Percentiles rank a stretch among this genome's conserved stretches.
These are phyloP conservation scores for Hemicrepidius hirtus DNA, from an alignment of 2,888 invertebrate species.

Conservation along the genomic window DNA sequence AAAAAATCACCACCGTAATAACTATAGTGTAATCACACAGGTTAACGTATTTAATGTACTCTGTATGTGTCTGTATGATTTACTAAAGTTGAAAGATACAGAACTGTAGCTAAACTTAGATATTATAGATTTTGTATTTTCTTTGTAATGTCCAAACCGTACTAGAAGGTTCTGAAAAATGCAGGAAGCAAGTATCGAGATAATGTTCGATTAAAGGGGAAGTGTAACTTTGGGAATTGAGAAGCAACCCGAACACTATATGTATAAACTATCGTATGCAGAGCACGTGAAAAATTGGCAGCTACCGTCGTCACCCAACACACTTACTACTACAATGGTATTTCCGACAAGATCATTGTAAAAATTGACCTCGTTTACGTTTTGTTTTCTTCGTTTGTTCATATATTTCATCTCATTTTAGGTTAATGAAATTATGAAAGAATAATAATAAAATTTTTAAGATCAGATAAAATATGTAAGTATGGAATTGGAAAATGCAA, in stretches of 20 bases:
- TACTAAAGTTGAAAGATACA: too few relatives aligned
- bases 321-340: constrained; percentile 11
- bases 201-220: constrained; percentile 24
- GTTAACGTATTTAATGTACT: too few relatives aligned
- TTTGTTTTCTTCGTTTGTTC: constrained; percentile 12
- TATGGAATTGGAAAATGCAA: background rate
- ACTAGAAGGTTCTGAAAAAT: background rate
- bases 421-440: background rate
- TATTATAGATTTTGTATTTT: background rate
- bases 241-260: constrained; percentile 22
- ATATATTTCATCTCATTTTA: background rate
- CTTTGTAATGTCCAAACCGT: background rate
- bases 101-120: too few relatives aligned
- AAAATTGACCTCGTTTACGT: background rate
- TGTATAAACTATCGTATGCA: constrained; percentile 44
- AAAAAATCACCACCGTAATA: too few relatives aligned
- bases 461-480: background rate
- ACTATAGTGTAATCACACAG: too few relatives aligned
- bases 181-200: background rate
- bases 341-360: constrained; percentile 7
- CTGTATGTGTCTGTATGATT: too few relatives aligned
- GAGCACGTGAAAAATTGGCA: constrained; percentile 46
- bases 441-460: background rate
- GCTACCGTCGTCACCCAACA: constrained; percentile 41
- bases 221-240: constrained; percentile 21